Conservation (phyloP, 2,113 vertebrate genomes). For the Hippopotamus amphibius region DNA sequence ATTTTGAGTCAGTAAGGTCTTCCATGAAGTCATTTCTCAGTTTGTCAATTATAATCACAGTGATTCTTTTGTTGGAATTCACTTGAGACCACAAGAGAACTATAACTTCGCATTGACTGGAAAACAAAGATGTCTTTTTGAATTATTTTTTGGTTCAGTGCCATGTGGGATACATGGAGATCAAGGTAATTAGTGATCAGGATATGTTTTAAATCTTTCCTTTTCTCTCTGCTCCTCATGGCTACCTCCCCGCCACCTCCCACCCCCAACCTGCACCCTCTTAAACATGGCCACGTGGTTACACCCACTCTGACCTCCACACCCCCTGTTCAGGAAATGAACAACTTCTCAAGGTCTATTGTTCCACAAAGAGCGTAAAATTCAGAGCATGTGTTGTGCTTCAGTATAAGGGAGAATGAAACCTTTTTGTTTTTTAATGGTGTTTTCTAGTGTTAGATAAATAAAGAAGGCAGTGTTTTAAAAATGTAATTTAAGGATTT, state of each 20-base stretch:
- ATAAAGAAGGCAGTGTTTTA: slow-evolving; percentile 60
- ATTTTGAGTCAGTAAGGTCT: slow-evolving; percentile 55
- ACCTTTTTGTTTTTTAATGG: slow-evolving; percentile 55
- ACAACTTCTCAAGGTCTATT: slow-evolving; percentile 64
- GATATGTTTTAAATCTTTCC: slow-evolving; percentile 78
- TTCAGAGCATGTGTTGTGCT: slow-evolving; percentile 65
- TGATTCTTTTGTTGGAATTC: slow-evolving; percentile 53
- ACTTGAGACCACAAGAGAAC: slow-evolving; percentile 43
- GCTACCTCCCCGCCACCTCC: neutral
- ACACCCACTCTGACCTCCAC: slow-evolving; percentile 65
- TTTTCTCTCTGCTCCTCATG: slow-evolving; percentile 17
- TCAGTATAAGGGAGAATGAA: slow-evolving; percentile 59
- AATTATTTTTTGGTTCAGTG: slow-evolving; percentile 71
- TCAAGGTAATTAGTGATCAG: slow-evolving; percentile 70
- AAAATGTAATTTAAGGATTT: slow-evolving; percentile 64
- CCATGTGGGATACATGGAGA: slow-evolving; percentile 54
- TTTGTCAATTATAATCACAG: slow-evolving; percentile 19
- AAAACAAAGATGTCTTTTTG: slow-evolving; percentile 75
- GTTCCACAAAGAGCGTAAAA: slow-evolving; percentile 64
- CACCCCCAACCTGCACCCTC: slow-evolving; percentile 38
- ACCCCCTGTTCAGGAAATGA: slow-evolving; percentile 80
- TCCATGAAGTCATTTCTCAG: slow-evolving; percentile 54
- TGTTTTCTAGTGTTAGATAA: slow-evolving; percentile 18
- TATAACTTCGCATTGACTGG: neutral
- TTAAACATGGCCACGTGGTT: slow-evolving; percentile 40